Evolutionary conservation across 1,140 invertebrate genomes (phyloP), one percentile per base, ranked within the genome.

Genomic region (Ceratina australensis): DNA sequence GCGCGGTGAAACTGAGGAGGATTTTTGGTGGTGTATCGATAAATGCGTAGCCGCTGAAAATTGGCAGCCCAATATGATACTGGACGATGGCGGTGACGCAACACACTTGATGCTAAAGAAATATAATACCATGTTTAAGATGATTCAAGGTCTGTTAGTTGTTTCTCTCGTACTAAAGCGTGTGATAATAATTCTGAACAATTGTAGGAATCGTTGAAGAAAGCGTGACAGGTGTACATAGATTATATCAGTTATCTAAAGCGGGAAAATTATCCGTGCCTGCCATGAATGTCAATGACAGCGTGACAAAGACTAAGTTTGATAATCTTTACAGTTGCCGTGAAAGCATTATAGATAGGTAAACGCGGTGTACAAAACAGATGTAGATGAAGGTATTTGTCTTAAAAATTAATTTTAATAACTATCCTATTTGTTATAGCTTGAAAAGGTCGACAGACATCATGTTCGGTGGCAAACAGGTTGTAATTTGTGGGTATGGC

Each of bases 1-100:
- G 98, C 95, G 98, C 65, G 97, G 97, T 0, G 98, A 99, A 92
- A 97, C 96, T 4, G 98, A 99, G 90, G 98, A 99, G 89, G 98
- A 99, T 89, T 99, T 99, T 93, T 99, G 98, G 98, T 99, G 98
- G 98, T 98, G 98, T 87, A 99, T 99, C 78, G 98, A 99, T 91
- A 97, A 96, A 87, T 98, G 97, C 91, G 96, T 99, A 42, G 96
- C 96, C 79, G 95, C 97, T 49, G 97, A 98, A 83, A 95, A 95
- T 88, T 99, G 98, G 98, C 97, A 98, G 87, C 98, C 98, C n/a
- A 99, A 99, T 91, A 98, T 99, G 97, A 99, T 99, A 85, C 91
- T 99, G 65, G 98, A 99, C 91, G 98, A 99, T 91, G 98, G 98
- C 0, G 98, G 98, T 3, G 98, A 99, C 93, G 97, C 98, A 20